A percentile compares a stretch with the other conserved stretches of the same genome.
phyloP scores from a whole-genome alignment of 2,888 invertebrate species.

The Pammene aurita region DNA sequence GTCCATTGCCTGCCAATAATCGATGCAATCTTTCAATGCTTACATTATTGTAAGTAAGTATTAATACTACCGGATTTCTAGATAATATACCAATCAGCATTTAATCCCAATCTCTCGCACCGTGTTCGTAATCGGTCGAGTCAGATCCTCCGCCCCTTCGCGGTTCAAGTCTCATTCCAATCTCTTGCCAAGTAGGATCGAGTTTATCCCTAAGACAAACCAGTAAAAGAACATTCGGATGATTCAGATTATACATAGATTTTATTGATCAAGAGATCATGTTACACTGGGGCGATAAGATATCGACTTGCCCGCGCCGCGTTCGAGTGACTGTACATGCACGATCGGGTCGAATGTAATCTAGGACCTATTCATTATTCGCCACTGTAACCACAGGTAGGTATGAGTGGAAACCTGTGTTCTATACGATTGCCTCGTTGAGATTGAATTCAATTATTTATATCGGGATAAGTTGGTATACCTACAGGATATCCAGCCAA shows the following conservation, averaged over 20 bases:
- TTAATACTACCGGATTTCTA: too few species aligned
- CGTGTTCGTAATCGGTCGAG: slow-evolving; percentile 36
- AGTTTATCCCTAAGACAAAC: neutral
- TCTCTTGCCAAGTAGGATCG: neutral
- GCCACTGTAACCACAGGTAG: slow-evolving; percentile 28
- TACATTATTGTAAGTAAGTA: too few species aligned
- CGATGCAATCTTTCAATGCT: neutral
- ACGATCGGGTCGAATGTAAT: slow-evolving; percentile 54
- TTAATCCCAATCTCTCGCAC: slow-evolving; percentile 28
- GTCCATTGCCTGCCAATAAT: too few species aligned
- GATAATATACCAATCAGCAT: slow-evolving; percentile 20
- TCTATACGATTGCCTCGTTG: slow-evolving; percentile 7
- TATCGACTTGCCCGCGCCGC: neutral
- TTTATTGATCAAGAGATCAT: neutral
- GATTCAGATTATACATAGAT: neutral
- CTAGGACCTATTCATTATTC: slow-evolving; percentile 58
- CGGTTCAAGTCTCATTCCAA: slow-evolving; percentile 46
- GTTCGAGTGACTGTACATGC: neutral
- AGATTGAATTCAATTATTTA: neutral
- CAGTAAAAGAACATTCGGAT: neutral
- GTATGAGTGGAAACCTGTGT: slow-evolving; percentile 17
- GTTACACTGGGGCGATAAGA: neutral
- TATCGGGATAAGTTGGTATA: neutral
- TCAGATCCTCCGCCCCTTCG: slow-evolving; percentile 60
- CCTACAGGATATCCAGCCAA: neutral